Conservation (phyloP, 2,113 vertebrate genomes). For the Atherinomorus stipes region DNA sequence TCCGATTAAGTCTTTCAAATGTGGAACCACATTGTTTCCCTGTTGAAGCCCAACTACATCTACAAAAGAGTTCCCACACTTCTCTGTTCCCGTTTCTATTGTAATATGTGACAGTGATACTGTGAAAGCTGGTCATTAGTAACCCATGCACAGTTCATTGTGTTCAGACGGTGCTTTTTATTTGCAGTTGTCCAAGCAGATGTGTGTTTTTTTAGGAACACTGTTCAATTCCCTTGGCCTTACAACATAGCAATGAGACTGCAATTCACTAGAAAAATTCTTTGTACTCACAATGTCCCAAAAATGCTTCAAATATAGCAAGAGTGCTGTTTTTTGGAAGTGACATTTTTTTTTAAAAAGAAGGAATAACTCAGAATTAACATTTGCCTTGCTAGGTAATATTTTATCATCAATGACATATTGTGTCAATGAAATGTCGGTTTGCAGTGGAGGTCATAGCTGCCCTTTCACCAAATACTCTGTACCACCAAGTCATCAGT, state of each 20-base stretch:
- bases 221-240: conserved; percentile 10
- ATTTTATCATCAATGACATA: conserved; percentile 5
- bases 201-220: conserved; percentile 18
- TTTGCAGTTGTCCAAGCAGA: conserved; percentile 45
- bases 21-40: conserved; percentile 15
- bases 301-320: conserved; percentile 1
- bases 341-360: neutral
- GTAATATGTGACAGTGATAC: conserved; percentile 34
- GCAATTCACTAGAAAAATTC: conserved; percentile 13
- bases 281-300: conserved; percentile 1
- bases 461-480: conserved; percentile 11
- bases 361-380: neutral
- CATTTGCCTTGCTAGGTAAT: neutral
- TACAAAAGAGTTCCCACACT: conserved; percentile 19
- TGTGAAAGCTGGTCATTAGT: conserved; percentile 51
- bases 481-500: conserved; percentile 33
- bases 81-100: conserved; percentile 9
- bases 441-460: conserved; percentile 23
- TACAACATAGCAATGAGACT: neutral
- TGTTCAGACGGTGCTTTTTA: conserved; percentile 36
- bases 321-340: neutral
- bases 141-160: conserved; percentile 40
- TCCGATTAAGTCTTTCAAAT: conserved; percentile 31
- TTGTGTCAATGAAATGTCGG: conserved; percentile 8
- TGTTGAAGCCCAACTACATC: conserved; percentile 14